Evolutionary conservation across 1,140 invertebrate genomes (phyloP).

Genomic region (Bombus balteatus): DNA sequence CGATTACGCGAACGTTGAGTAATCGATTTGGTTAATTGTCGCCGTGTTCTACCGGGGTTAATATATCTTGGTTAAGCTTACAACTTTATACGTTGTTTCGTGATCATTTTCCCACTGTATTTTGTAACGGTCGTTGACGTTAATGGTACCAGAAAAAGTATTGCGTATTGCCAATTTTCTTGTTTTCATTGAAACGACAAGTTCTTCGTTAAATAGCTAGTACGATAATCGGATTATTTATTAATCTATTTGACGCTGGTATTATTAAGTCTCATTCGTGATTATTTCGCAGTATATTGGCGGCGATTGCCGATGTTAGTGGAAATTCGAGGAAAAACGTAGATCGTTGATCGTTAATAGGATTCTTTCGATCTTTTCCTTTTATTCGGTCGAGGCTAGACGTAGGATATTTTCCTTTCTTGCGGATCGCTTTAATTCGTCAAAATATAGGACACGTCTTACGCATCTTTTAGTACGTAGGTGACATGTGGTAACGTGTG

Average conservation of each 20-base stretch:
- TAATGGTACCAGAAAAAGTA: not conserved
- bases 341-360: too few relatives aligned
- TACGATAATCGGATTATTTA: not conserved
- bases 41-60: too few relatives aligned
- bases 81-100: not conserved
- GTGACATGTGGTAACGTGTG: too few relatives aligned
- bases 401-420: too few relatives aligned
- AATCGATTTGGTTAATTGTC: slow-evolving; percentile 11
- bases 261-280: not conserved
- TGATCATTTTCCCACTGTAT: not conserved
- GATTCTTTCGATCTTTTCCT: too few relatives aligned
- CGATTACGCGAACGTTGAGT: slow-evolving; percentile 7
- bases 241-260: not conserved
- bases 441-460: too few relatives aligned
- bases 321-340: too few relatives aligned
- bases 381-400: too few relatives aligned
- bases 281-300: too few relatives aligned
- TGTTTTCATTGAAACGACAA: not conserved
- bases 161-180: not conserved
- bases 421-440: too few relatives aligned
- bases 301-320: too few relatives aligned
- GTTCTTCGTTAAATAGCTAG: not conserved
- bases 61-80: not conserved
- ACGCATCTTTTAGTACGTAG: too few relatives aligned
- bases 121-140: not conserved